Percentiles rank a stretch among this genome's conserved stretches.
phyloP scores from a whole-genome alignment of 2,888 invertebrate species.

The Chironomus riparius region DNA sequence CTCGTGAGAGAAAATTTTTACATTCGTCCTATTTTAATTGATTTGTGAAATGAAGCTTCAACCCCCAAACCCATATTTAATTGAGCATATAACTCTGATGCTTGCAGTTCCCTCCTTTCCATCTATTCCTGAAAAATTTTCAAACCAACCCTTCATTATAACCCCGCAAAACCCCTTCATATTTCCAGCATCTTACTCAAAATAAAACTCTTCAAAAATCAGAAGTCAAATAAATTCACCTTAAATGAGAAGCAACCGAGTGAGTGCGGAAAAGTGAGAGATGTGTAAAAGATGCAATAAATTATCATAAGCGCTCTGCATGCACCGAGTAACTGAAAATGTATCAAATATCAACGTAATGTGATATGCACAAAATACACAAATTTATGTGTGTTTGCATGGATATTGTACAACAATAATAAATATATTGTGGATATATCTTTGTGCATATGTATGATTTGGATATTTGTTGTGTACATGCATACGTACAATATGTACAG shows the following conservation, averaged over 20 bases:
- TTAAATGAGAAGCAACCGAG: background rate
- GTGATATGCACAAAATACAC: background rate
- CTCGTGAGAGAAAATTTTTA: too few relatives aligned
- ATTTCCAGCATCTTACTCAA: too few relatives aligned
- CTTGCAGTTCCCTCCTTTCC: background rate
- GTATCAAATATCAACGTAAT: background rate
- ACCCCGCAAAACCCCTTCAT: too few relatives aligned
- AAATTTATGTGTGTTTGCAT: background rate
- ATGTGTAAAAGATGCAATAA: constrained; percentile 24
- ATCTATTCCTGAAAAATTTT: background rate
- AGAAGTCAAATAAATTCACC: background rate
- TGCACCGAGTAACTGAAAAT: background rate
- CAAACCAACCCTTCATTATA: too few relatives aligned
- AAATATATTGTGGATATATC: background rate
- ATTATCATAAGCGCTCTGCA: constrained; percentile 12
- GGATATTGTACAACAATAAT: background rate
- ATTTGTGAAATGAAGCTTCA: too few relatives aligned
- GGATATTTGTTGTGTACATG: too few relatives aligned
- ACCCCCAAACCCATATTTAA: too few relatives aligned
- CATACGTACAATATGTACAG: too few relatives aligned
- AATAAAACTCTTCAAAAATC: background rate
- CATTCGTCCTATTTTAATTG: too few relatives aligned
- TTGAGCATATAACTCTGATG: too few relatives aligned
- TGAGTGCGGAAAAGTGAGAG: background rate
- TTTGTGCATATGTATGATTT: background rate